phyloP scores from a whole-genome alignment of 1,140 invertebrate species.

The Rhyzopertha dominica region DNA sequence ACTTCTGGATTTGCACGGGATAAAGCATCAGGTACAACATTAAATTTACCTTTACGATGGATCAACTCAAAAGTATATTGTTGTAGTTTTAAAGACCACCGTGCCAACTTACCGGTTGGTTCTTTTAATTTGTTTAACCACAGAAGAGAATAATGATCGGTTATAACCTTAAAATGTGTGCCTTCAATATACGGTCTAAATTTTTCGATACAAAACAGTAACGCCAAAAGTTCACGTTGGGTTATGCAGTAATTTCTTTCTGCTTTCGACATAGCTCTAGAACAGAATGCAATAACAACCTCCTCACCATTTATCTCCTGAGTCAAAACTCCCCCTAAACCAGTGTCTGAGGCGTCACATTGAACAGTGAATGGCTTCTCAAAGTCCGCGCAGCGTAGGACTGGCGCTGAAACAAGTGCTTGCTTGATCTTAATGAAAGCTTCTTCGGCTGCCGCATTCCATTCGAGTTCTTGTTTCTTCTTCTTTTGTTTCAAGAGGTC shows the following conservation, averaged over 20 bases:
- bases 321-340: conserved; percentile 18
- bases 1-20: conserved; percentile 6
- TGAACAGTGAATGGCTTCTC: conserved; percentile 10
- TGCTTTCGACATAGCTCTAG: no score
- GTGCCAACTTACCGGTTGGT: conserved; percentile 9
- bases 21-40: conserved; percentile 13
- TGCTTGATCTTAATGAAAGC: neutral
- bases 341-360: conserved; percentile 11
- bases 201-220: conserved; percentile 7
- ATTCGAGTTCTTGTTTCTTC: neutral
- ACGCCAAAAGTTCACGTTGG: conserved; percentile 9
- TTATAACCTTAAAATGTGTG: conserved; percentile 8
- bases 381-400: conserved; percentile 22
- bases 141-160: conserved; percentile 13
- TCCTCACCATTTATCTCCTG: conserved; percentile 9
- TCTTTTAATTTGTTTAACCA: conserved; percentile 5
- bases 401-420: conserved; percentile 9
- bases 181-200: conserved; percentile 15
- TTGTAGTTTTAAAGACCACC: conserved; percentile 9
- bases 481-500: neutral
- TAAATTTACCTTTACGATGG: conserved; percentile 14
- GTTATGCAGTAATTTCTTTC: conserved; percentile 11
- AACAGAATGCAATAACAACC: conserved; percentile 19
- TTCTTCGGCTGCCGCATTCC: neutral
- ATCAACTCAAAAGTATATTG: conserved; percentile 11